Conservation (phyloP, 2,888 invertebrate species). For the Spodoptera picta region DNA sequence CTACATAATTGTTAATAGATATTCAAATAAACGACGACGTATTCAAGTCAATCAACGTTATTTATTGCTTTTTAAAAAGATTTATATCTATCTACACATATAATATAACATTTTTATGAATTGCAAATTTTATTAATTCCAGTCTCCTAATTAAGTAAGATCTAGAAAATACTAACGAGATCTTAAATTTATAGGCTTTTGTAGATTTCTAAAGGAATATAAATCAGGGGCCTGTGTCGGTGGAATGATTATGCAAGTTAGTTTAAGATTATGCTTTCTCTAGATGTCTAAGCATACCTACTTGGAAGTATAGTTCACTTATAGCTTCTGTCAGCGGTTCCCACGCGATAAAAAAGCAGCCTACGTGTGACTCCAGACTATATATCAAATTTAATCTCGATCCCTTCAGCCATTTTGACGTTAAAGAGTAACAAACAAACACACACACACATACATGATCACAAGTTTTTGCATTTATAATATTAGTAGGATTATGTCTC, state of each 20-base stretch:
- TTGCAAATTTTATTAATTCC: slow-evolving; percentile 34
- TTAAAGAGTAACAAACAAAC: too few relatives aligned
- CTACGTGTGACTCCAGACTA: too few relatives aligned
- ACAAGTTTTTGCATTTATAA: too few relatives aligned
- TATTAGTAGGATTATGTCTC: too few relatives aligned
- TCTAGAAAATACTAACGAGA: slow-evolving; percentile 41
- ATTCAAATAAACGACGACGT: slow-evolving; percentile 42
- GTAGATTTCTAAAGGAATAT: slow-evolving; percentile 28
- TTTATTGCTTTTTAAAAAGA: slow-evolving; percentile 37
- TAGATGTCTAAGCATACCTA: too few relatives aligned
- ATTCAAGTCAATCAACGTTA: slow-evolving; percentile 44
- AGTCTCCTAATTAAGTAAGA: slow-evolving; percentile 36
- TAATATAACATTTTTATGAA: slow-evolving; percentile 19
- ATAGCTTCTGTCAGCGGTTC: too few relatives aligned
- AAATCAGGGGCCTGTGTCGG: neutral
- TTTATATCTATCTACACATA: slow-evolving; percentile 21
- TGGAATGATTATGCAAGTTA: neutral
- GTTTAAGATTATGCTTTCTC: neutral
- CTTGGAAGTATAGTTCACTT: too few relatives aligned
- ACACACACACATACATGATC: too few relatives aligned
- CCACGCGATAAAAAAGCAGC: too few relatives aligned
- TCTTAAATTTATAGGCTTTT: slow-evolving; percentile 32
- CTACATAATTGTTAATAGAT: slow-evolving; percentile 35
- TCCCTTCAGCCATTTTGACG: too few relatives aligned
- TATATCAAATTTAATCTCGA: too few relatives aligned